Evolutionary conservation across 2,888 invertebrate species (phyloP).

Genomic region (Crioceris asparagi): DNA sequence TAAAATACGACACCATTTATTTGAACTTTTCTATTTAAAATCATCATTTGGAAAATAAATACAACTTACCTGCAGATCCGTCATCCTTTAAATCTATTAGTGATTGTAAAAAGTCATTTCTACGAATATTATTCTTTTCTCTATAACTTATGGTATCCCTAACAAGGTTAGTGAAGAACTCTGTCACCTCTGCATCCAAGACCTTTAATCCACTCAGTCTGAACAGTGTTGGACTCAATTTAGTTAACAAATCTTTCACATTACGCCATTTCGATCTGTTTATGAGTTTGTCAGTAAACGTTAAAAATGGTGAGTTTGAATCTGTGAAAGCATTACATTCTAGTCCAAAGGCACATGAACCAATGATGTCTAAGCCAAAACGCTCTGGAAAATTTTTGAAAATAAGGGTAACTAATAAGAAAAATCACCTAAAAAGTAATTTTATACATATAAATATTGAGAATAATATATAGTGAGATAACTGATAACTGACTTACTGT

Average conservation of each 20-base stretch:
- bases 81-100: conserved; percentile 28
- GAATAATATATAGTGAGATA: not conserved
- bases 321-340: conserved; percentile 45
- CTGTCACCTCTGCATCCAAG: conserved; percentile 14
- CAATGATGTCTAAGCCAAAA: conserved; percentile 17
- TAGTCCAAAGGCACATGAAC: conserved; percentile 46
- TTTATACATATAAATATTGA: not conserved
- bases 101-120: conserved; percentile 45
- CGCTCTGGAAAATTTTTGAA: conserved; percentile 8
- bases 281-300: conserved; percentile 13
- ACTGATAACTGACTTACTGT: not conserved
- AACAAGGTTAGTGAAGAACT: conserved; percentile 39
- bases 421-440: not conserved
- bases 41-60: too few species aligned
- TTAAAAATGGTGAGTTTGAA: conserved; percentile 37
- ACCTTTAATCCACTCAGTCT: conserved; percentile 16
- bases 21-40: too few species aligned
- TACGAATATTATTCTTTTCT: conserved; percentile 34
- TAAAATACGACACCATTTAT: too few species aligned
- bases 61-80: conserved; percentile 1
- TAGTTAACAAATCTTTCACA: conserved; percentile 6
- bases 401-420: too few species aligned
- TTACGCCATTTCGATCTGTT: not conserved
- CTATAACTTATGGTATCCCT: conserved; percentile 37
- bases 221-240: conserved; percentile 12